Evolutionary conservation across 1,140 invertebrate genomes (phyloP).

Genomic region (Thaumatotibia leucotreta): DNA sequence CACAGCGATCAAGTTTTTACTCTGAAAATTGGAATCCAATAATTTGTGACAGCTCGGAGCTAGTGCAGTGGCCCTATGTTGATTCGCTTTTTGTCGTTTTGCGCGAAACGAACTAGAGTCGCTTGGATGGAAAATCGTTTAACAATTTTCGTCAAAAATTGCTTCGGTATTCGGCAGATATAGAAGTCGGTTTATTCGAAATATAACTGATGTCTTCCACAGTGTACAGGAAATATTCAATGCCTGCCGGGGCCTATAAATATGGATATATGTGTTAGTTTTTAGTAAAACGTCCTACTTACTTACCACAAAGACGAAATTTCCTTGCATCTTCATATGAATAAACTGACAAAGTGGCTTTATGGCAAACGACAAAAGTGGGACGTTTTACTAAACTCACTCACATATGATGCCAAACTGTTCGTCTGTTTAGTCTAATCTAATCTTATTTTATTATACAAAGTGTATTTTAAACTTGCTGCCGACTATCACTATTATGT

Average conservation of each 20-base stretch:
- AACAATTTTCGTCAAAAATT: conserved; percentile 11
- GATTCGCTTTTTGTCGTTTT: conserved; percentile 6
- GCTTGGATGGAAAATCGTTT: conserved; percentile 11
- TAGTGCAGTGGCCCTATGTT: not conserved
- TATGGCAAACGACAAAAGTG: too few species aligned
- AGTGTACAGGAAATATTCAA: not conserved
- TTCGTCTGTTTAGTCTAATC: not conserved
- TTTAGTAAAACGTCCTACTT: too few species aligned
- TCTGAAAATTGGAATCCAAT: not conserved
- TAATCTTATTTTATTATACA: not conserved
- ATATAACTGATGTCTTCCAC: not conserved
- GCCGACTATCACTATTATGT: too few species aligned
- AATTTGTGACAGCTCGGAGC: conserved; percentile 6
- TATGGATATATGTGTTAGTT: not conserved
- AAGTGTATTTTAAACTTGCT: too few species aligned
- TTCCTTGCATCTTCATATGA: too few species aligned
- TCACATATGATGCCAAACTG: too few species aligned
- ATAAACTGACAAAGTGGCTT: too few species aligned
- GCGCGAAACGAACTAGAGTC: conserved; percentile 2
- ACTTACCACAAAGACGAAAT: too few species aligned
- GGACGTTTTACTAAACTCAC: too few species aligned
- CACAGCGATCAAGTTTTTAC: conserved; percentile 5
- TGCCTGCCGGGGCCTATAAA: not conserved
- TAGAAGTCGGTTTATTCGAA: not conserved
- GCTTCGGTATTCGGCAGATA: not conserved